Conservation (phyloP, 2,113 vertebrate species). For the Oncorhynchus nerka region DNA sequence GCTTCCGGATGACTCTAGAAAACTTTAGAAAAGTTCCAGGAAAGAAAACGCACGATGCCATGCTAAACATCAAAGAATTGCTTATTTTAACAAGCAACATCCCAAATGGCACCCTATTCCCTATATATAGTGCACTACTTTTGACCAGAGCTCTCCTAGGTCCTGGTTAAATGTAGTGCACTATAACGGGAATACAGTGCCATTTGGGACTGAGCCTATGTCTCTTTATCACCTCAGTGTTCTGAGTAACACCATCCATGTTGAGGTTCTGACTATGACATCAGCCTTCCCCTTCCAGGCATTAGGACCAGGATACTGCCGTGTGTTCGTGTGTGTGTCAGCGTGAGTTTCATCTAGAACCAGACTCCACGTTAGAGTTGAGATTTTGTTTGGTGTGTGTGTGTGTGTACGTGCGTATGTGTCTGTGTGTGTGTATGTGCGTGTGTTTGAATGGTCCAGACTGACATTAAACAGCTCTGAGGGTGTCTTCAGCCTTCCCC, state of each 20-base stretch:
- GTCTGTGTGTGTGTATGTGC: neutral
- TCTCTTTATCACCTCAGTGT: constrained; percentile 28
- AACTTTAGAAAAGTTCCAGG: constrained; percentile 39
- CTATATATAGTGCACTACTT: no score
- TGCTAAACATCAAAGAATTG: constrained; percentile 56
- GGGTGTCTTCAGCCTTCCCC: neutral
- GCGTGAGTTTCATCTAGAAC: neutral
- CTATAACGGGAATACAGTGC: no score
- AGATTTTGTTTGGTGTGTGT: neutral
- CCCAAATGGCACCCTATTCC: no score
- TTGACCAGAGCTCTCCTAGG: no score
- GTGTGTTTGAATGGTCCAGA: neutral
- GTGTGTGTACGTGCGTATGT: no score
- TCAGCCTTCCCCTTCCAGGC: constrained; percentile 23
- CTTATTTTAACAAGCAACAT: constrained; percentile 13
- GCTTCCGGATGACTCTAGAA: constrained; percentile 55
- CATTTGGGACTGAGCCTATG: neutral
- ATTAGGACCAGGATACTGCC: constrained; percentile 48
- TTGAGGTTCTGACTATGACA: neutral
- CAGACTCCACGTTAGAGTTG: neutral
- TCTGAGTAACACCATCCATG: constrained; percentile 22
- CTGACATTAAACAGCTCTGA: constrained; percentile 14
- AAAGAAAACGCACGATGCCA: constrained; percentile 14
- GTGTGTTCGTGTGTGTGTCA: neutral
- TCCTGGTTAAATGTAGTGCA: no score